Evolutionary conservation across 2,888 invertebrate genomes (phyloP), one percentile per base, ranked within the genome.

Genomic region (Dryobotodes eremita): DNA sequence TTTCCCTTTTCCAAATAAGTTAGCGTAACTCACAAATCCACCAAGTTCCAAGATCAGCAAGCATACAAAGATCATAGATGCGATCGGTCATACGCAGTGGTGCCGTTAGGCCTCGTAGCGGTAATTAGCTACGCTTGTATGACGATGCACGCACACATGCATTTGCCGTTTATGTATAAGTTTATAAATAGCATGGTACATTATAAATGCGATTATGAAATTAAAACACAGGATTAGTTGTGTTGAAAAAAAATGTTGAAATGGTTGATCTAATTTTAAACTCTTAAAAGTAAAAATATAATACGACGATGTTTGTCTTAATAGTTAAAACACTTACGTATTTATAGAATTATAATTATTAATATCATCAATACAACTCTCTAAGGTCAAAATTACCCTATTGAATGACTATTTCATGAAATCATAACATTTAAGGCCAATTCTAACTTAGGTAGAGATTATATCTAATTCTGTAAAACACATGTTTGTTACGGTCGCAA

Each of bases 91-190:
- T 79, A 86, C 66, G 23, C 57, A 48, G 36, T 13, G 71, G 61
- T 79, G 76, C 86, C 86, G 88, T 87, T 87, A 87, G 20, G 78
- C 82, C 70, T 65, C 68, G 78, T 89, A 91, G 88, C 90, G 90
- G 91, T 90, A 91, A 90, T 91, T 90, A 90, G 86, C 66, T 80
- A 87, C 89, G 88, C 81, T 82, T 74, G 86, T 85, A 79, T 85
- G 80, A 66, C 55, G 76, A 61, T 77, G 50, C 79, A 70, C 76
- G 66, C 80, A 77, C 78, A 86, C 64, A 76, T 83, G 72, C 66
- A 61, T 50, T 46, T 53, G 46, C 36, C 48, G 23, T 46, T 42
- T 26, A 64, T 50, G 23, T 53, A 36, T 61, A 23, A 55, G 48
- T n/a, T 48, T 73, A 72, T 72, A 69, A 69, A 31, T 72, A 36